These are phyloP conservation scores for Lutraria rhynchaena DNA, from an alignment of 1,140 invertebrate genomes.

Conservation along the genomic window DNA sequence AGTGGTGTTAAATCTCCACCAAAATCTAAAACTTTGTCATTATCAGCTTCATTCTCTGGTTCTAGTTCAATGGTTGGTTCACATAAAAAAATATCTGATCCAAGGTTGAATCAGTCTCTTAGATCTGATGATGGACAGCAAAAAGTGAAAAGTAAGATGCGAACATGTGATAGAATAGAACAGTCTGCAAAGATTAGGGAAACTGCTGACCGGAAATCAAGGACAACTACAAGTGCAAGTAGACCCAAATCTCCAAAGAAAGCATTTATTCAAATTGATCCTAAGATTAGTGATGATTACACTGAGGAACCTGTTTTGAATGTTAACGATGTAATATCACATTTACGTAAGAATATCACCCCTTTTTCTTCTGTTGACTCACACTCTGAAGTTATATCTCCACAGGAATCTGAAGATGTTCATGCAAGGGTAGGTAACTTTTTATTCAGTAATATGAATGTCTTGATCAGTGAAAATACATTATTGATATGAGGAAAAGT, in stretches of 20 bases:
- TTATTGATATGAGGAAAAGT: too few relatives aligned
- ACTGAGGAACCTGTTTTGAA: constrained; percentile 1
- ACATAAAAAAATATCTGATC: constrained; percentile 20
- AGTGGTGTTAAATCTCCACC: neutral
- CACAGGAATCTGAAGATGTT: too few relatives aligned
- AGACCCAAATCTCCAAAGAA: constrained; percentile 20
- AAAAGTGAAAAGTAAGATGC: constrained; percentile 30
- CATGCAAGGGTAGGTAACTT: too few relatives aligned
- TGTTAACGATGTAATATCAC: constrained; percentile 20
- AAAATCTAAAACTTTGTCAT: neutral
- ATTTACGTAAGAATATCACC: constrained; percentile 31
- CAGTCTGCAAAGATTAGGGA: constrained; percentile 35
- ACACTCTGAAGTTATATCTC: constrained; percentile 2
- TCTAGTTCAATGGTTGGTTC: neutral
- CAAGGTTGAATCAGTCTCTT: constrained; percentile 24
- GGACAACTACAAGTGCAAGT: neutral
- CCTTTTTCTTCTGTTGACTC: constrained; percentile 31
- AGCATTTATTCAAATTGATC: constrained; percentile 34
- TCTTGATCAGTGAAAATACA: too few relatives aligned
- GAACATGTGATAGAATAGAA: constrained; percentile 38
- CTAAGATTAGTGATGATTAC: neutral
- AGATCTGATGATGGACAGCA: constrained; percentile 5
- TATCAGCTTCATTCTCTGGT: constrained; percentile 39
- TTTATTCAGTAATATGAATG: too few relatives aligned
- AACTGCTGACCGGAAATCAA: neutral